Conservation (phyloP, 2,113 vertebrate genomes). For the Platycercus adscitus region DNA sequence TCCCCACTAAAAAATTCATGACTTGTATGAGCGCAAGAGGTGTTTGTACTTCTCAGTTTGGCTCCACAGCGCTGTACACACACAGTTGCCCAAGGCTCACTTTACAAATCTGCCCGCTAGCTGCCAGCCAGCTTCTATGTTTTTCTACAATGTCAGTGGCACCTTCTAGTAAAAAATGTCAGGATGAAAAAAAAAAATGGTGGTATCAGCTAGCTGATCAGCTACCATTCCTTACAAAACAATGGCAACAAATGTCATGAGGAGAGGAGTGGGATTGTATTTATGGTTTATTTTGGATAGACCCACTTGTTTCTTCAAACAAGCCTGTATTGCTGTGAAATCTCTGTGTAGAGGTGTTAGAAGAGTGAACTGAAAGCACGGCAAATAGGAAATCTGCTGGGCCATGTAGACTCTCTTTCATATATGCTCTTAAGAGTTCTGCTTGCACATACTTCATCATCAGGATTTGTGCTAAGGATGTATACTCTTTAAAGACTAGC, state of each 20-base stretch:
- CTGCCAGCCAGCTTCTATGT: neutral
- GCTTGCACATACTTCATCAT: constrained; percentile 54
- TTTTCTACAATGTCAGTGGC: neutral
- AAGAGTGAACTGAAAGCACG: constrained; percentile 74
- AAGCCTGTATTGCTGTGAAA: constrained; percentile 65
- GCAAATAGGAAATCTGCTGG: constrained; percentile 74
- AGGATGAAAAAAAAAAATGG: neutral
- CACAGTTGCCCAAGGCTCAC: neutral
- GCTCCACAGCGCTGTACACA: neutral
- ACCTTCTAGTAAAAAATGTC: neutral
- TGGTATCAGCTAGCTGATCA: neutral
- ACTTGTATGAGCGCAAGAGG: neutral
- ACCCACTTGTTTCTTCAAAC: constrained; percentile 59
- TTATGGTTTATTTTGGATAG: constrained; percentile 67
- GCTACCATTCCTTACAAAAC: constrained; percentile 34
- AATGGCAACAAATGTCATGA: constrained; percentile 37
- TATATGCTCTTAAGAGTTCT: neutral
- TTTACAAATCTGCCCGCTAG: neutral
- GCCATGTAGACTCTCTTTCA: constrained; percentile 24
- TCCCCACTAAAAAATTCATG: neutral
- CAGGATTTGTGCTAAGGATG: constrained; percentile 45
- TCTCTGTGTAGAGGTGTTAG: constrained; percentile 73
- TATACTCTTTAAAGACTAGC: constrained; percentile 40
- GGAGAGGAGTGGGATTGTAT: constrained; percentile 32
- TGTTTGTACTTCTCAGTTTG: neutral